phyloP scores from a whole-genome alignment of 2,888 invertebrate genomes.

The Cheilosia variabilis region DNA sequence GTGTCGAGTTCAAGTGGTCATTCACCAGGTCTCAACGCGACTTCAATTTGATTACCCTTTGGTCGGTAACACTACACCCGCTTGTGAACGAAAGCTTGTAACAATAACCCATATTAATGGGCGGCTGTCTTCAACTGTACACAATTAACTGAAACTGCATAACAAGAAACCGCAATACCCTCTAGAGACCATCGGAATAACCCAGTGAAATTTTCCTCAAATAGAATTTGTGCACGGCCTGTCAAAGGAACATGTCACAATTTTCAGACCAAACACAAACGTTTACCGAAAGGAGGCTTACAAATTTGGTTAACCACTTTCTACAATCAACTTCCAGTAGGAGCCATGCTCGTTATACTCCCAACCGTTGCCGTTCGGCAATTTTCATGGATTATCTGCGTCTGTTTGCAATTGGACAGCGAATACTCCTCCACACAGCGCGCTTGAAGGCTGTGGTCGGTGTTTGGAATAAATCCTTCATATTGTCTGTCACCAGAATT shows the following conservation, averaged over 20 bases:
- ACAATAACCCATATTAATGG: not conserved
- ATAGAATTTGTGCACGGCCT: not conserved
- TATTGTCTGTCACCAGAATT: slow-evolving; percentile 31
- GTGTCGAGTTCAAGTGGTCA: not conserved
- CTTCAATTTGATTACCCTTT: no score
- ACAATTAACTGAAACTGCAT: not conserved
- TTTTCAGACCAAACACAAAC: slow-evolving; percentile 4
- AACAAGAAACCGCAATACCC: not conserved
- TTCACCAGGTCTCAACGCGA: no score
- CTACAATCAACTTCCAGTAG: slow-evolving; percentile 23
- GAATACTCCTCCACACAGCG: not conserved
- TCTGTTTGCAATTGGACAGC: slow-evolving; percentile 51
- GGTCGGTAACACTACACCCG: no score
- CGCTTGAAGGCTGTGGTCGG: not conserved
- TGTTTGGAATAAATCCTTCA: slow-evolving; percentile 46
- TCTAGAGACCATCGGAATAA: not conserved
- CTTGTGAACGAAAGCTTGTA: no score
- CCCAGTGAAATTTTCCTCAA: not conserved
- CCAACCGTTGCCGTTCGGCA: slow-evolving; percentile 10
- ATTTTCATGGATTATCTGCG: slow-evolving; percentile 62
- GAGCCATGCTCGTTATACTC: not conserved
- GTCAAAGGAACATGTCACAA: slow-evolving; percentile 10
- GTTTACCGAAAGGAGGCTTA: slow-evolving; percentile 16
- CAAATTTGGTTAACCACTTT: slow-evolving; percentile 59
- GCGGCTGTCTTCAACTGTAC: not conserved